Evolutionary conservation across 1,140 invertebrate genomes (phyloP).

Genomic region (Leptinotarsa undecemlineata): DNA sequence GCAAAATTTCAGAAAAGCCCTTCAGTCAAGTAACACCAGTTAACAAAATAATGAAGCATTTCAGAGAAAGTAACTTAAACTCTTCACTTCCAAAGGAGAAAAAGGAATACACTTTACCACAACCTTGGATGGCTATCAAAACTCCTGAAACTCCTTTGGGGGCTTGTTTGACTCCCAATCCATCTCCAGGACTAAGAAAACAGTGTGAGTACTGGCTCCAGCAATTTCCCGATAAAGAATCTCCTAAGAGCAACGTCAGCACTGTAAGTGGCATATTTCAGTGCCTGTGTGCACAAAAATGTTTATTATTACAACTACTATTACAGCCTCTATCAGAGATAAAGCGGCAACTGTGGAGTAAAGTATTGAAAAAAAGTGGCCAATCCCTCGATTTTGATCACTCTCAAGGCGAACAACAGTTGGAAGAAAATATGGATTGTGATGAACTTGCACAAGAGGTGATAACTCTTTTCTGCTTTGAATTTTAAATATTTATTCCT

Average conservation of each 20-base stretch:
- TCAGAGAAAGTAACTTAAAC: constrained; percentile 41
- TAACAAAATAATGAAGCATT: constrained; percentile 48
- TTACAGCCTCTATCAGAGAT: constrained; percentile 61
- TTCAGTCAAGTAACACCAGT: constrained; percentile 52
- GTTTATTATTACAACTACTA: too few relatives aligned
- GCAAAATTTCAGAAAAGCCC: constrained; percentile 12
- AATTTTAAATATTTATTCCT: neutral
- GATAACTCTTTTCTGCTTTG: neutral
- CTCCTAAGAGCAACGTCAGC: constrained; percentile 54
- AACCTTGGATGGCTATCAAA: constrained; percentile 55
- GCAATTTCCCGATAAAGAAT: constrained; percentile 56
- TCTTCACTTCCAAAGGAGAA: constrained; percentile 31
- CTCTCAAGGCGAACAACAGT: neutral
- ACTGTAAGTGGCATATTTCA: constrained; percentile 53
- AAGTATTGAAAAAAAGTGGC: constrained; percentile 33
- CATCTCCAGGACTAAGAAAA: constrained; percentile 59
- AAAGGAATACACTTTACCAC: constrained; percentile 16
- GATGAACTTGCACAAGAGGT: neutral
- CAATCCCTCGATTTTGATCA: constrained; percentile 12
- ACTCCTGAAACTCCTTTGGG: constrained; percentile 64
- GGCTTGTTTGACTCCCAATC: constrained; percentile 56
- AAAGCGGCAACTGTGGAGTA: constrained; percentile 56
- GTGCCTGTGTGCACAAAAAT: neutral
- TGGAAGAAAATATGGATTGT: neutral
- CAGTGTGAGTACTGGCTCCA: constrained; percentile 58